phyloP scores from a whole-genome alignment of 2,113 vertebrate species.

The Eulacestoma nigropectus region DNA sequence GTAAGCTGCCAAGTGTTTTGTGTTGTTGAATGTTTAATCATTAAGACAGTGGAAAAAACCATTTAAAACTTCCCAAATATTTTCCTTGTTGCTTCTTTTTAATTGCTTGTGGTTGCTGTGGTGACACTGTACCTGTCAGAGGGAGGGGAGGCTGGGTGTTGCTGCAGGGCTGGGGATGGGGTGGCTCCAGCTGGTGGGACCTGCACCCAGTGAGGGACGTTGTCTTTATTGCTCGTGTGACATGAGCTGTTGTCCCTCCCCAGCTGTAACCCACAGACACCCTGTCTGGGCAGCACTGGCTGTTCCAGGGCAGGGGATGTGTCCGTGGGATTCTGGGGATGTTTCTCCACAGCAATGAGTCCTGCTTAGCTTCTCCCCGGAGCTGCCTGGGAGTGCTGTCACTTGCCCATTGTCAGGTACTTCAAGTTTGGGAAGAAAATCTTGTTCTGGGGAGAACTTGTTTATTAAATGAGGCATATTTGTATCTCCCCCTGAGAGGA shows the following conservation, averaged over 20 bases:
- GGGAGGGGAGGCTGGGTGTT: neutral
- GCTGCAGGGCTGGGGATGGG: neutral
- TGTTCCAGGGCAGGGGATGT: fast-evolving
- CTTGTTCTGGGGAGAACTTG: neutral
- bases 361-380: neutral
- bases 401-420: neutral
- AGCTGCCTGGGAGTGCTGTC: neutral
- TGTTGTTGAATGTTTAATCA: slow-evolving; percentile 22
- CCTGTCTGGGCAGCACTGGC: fast-evolving
- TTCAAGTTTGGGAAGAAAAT: slow-evolving; percentile 6
- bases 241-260: neutral
- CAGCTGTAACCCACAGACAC: fast-evolving
- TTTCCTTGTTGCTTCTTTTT: neutral
- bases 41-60: neutral
- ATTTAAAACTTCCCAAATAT: neutral
- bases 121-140: neutral
- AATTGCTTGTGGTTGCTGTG: neutral
- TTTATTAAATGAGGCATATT: neutral
- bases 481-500: neutral
- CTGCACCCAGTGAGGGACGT: fast-evolving
- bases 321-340: fast-evolving
- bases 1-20: slow-evolving; percentile 36
- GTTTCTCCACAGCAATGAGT: fast-evolving
- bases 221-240: fast-evolving
- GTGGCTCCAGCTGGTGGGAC: neutral